Base-by-base conservation (phyloP, 2,797 vertebrate genomes). In the Iguana delicatissima region DNA sequence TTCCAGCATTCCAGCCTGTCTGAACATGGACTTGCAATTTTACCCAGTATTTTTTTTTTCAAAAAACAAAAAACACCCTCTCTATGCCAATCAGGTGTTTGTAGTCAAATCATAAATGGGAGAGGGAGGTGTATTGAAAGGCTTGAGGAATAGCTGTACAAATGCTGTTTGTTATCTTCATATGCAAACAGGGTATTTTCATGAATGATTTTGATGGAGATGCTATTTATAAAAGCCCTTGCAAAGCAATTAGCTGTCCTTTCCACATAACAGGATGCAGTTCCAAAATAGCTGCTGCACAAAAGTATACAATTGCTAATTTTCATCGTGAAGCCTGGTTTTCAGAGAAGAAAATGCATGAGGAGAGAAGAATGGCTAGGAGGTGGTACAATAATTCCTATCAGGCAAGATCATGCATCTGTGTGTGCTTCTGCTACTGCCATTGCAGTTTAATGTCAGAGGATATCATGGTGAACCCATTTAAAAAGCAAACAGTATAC, bases 351-450 rank as follows among this genome's bases (percentile, higher is more conserved):
- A 72, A 84, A 92, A 84, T 79, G 85, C 38, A 62, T 52, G 38
- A 69, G 76, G 77, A 89, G 79, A 73, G 57, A 86, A 89, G 91
- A 94, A 93, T 32, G 86, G 6, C 35, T 59, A 46, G 92, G 94
- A 94, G 67, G 59, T 59, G 80, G 2, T 16, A 59, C 22, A 93
- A 59, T 46, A 76, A 80, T 64, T 82, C 42, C 57, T 90, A 22
- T 92, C 87, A 88, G 89, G 88, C 10, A 13, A 86, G 6, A 84
- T 3, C 32, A 90, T 0, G 0, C 59, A 87, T 85, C 26, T 80
- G 6, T 55, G 42, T 16, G 18, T 89, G 89, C 86, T 93, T 81
- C 88, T 88, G 59, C 81, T 90, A 24, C 57, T 91, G 88, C 86
- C 89, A 77, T 12, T 2, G 91, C 87, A 91, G n/a, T 59, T 94